Evolutionary conservation across 2,113 vertebrate species (phyloP), one percentile per base, ranked within the genome.

Genomic region (Sebastes schlegelii): DNA sequence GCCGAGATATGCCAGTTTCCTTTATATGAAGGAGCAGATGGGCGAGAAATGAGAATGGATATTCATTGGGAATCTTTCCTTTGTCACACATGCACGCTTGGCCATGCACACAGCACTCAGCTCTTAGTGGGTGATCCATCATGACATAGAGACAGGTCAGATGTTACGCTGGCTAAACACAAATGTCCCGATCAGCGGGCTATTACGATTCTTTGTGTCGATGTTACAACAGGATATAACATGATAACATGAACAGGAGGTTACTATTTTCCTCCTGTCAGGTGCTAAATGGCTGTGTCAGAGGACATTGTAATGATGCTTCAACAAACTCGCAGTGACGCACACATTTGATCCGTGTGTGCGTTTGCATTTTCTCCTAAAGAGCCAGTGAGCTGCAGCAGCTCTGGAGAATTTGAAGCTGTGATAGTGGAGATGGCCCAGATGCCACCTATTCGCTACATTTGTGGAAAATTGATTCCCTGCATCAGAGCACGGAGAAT

Each of bases 1-100:
- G 40, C 45, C 16, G 42, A 84, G 70, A 93, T 88, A 89, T 86
- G 77, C 83, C 86, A 77, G 64, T 88, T 91, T 91, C 85, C 81
- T 89, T 91, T 90, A 84, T 88, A 83, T 72, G 49, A 80, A 72
- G 85, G 89, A 92, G 88, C 93, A 94, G 92, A 94, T 93, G 92
- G 93, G 92, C 86, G 77, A 92, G 75, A 93, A 92, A 94, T 93
- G 91, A 94, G 89, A 91, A 94, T 90, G 80, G 90, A 93, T 90
- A 93, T 94, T 90, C 89, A 91, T 81, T 84, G 84, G 87, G 89
- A 86, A 89, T 91, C 86, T 80, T 90, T 67, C 74, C 86, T 93
- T 93, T 94, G 92, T 93, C 91, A 90, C 84, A 89, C 88, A 77
- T 89, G 87, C 91, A 88, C 14, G 86, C 93, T 85, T 80, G 86